Evolutionary conservation across 2,797 vertebrate species (phyloP).

Genomic region (Galago senegalensis): DNA sequence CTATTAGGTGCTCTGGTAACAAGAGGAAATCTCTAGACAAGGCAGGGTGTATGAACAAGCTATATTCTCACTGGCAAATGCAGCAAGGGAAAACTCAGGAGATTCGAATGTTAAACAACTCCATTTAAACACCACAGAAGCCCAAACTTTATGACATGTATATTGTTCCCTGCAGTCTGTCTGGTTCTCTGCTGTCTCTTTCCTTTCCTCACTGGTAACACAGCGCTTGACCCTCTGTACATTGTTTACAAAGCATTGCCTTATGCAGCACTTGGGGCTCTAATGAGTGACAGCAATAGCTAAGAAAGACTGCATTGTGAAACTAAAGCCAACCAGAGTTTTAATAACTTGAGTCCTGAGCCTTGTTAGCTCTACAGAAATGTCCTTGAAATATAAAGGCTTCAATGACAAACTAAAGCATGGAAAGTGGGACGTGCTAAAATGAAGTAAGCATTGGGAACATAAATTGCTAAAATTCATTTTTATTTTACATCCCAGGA

Average conservation of each 20-base stretch:
- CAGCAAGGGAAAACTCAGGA: not conserved
- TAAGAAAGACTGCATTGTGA: not conserved
- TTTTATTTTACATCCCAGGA: constrained; percentile 38
- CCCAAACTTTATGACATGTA: constrained; percentile 6
- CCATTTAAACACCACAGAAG: constrained; percentile 3
- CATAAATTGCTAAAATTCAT: constrained; percentile 18
- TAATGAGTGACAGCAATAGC: not conserved
- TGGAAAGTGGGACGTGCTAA: not conserved
- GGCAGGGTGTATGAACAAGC: fast-evolving
- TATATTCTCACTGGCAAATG: not conserved
- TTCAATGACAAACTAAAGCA: not conserved
- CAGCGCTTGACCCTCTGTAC: not conserved
- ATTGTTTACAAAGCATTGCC: constrained; percentile 36
- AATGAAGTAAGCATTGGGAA: constrained; percentile 2
- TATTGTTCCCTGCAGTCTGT: constrained; percentile 46
- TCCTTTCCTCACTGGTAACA: not conserved
- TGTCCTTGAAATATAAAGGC: constrained; percentile 23
- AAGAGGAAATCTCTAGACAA: constrained; percentile 73
- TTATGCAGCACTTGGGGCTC: not conserved
- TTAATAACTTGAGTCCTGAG: not conserved
- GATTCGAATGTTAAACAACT: constrained; percentile 51
- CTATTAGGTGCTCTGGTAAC: constrained; percentile 82
- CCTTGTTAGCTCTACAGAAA: constrained; percentile 37
- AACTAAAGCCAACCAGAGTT: constrained; percentile 28
- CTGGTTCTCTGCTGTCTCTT: constrained; percentile 51